These are phyloP conservation scores for Telmatochromis brachygnathus DNA, from an alignment of 2,113 vertebrate species.

Conservation along the genomic window DNA sequence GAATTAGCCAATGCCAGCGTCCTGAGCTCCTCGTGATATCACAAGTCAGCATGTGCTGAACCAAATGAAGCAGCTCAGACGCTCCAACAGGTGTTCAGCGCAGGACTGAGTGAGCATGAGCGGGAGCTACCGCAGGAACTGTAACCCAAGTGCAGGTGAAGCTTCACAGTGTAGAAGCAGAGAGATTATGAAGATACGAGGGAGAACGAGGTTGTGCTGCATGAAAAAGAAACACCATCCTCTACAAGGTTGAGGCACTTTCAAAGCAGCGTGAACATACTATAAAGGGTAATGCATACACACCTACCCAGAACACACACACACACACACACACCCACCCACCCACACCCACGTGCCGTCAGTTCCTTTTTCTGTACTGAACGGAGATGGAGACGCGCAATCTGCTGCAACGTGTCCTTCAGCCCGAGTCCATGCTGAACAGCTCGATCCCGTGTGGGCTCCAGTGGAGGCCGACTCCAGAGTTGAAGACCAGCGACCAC, in stretches of 20 bases:
- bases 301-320: background rate
- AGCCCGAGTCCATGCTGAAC: conserved; percentile 92
- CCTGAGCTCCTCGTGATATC: background rate
- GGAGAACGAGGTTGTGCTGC: conserved; percentile 15
- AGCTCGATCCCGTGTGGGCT: conserved; percentile 87
- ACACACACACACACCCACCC: background rate
- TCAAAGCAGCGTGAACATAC: conserved; percentile 56
- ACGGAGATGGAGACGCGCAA: background rate
- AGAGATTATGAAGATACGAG: background rate
- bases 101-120: background rate
- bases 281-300: conserved; percentile 30
- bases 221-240: conserved; percentile 22
- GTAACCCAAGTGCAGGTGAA: background rate
- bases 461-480: conserved; percentile 89
- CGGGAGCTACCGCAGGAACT: background rate
- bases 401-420: conserved; percentile 35
- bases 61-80: conserved; percentile 1
- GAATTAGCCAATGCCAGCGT: conserved; percentile 11
- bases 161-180: conserved; percentile 32
- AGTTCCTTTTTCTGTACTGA: conserved; percentile 13
- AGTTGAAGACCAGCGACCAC: conserved; percentile 95
- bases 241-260: conserved; percentile 68
- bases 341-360: background rate
- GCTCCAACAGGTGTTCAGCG: background rate
- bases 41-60: background rate